Percentiles rank a stretch among this genome's conserved stretches.
phyloP scores from a whole-genome alignment of 2,113 vertebrate species.

The Naja naja region DNA sequence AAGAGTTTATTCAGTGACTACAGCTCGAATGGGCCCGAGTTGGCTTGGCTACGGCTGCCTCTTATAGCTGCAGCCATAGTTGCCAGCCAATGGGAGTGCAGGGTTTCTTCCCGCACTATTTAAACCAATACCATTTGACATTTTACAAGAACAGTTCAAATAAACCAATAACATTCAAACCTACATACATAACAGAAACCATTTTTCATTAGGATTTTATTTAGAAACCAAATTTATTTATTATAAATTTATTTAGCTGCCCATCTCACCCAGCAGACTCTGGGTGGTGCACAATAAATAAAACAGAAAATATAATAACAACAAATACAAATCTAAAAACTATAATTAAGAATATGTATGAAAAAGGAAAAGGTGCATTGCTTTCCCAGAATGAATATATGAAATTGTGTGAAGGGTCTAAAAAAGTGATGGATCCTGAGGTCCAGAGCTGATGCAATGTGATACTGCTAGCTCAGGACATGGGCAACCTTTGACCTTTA shows the following conservation, averaged over 20 bases:
- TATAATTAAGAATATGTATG: no score
- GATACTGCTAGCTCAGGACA: not conserved
- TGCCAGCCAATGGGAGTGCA: no score
- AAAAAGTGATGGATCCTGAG: not conserved
- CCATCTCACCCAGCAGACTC: not conserved
- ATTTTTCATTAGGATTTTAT: not conserved
- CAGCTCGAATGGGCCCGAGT: no score
- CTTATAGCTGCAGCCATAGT: no score
- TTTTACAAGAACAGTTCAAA: no score
- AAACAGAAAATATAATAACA: not conserved
- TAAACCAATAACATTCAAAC: no score
- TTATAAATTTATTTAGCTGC: not conserved
- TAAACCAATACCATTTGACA: no score
- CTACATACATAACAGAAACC: no score
- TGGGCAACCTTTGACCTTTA: not conserved
- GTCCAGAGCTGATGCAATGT: not conserved
- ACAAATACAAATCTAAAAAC: no score
- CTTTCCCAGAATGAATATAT: not conserved
- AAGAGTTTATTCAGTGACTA: no score
- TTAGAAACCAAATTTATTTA: not conserved
- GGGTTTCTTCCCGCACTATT: no score
- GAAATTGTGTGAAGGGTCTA: not conserved
- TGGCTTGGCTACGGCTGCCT: no score
- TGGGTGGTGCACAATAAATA: not conserved
- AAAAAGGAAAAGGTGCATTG: not conserved